Evolutionary conservation across 2,888 invertebrate genomes (phyloP), one percentile per base, ranked within the genome.

Genomic region (Drosophila peninsularis): DNA sequence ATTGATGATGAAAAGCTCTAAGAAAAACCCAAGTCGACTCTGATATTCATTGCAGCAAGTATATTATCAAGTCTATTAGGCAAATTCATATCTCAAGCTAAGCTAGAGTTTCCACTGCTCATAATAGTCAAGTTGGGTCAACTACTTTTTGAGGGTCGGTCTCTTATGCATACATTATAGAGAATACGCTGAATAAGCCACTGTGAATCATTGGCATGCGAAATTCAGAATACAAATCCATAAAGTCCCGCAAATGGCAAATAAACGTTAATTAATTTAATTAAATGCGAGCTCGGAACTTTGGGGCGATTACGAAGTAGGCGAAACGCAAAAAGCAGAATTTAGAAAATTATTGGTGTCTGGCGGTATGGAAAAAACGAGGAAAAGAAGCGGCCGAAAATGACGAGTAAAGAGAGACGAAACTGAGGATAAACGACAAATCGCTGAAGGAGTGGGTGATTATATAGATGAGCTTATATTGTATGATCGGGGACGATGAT

Each of bases 301-400:
- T 66, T 54, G 61, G 36, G 62, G 65, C 78, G 75, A 78, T 75
- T 75, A 75, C 68, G 56, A 21, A 56, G 64, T 56, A 34, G 62
- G 64, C 62, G 50, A 55, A 44, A 47, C 62, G 37, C 36, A 57
- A 57, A 54, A 61, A 34, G 44, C 41, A 37, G 62, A 86, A 64
- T 76, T 83, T 74, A 70, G 77, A 62, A 83, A 83, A 83, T 81
- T 73, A 83, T 86, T 63, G 62, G 81, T 83, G 79, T 86, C 77
- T 82, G 79, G 56, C 75, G n/a, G 34, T 27, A 24, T 3, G 32
- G 61, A 36, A 61, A 49, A 39, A 36, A 17, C 13, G 21, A 4
- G 9, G 0, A 45, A 45, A 27, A 44, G n/a, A 27, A 45, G 17
- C 27, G n/a, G 1, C 45, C 45, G 17, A 47, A 63, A 49, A 50